phyloP scores from a whole-genome alignment of 1,140 invertebrate genomes.

The Protaetia brevitarsis region DNA sequence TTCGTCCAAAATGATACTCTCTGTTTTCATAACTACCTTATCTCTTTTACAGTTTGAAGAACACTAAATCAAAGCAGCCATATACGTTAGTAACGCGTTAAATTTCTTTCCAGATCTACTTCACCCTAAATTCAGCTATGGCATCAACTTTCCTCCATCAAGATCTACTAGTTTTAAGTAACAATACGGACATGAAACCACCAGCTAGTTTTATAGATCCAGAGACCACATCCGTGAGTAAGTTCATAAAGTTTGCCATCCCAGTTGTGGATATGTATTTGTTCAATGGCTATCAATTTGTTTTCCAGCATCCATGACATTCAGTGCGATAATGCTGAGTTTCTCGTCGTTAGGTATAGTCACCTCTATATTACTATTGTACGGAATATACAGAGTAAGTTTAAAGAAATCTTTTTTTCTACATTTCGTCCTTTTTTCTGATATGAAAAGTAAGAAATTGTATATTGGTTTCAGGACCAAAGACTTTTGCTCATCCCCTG shows the following conservation, averaged over 20 bases:
- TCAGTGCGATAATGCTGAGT: constrained; percentile 51
- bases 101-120: constrained; percentile 52
- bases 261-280: constrained; percentile 17
- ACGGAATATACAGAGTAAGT: constrained; percentile 54
- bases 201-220: constrained; percentile 49
- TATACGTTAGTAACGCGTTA: not conserved
- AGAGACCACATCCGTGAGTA: constrained; percentile 53
- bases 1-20: too few relatives aligned
- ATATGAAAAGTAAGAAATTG: not conserved
- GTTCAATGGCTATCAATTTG: constrained; percentile 2
- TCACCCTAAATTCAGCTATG: constrained; percentile 47
- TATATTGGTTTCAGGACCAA: constrained; percentile 48
- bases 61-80: too few relatives aligned
- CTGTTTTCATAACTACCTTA: too few relatives aligned
- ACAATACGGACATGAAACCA: constrained; percentile 46
- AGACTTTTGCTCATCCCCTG: constrained; percentile 51
- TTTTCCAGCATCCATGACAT: constrained; percentile 53
- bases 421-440: not conserved
- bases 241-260: constrained; percentile 35
- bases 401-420: not conserved
- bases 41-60: too few relatives aligned
- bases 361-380: constrained; percentile 52
- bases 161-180: constrained; percentile 50
- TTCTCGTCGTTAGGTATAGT: constrained; percentile 52
- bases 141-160: constrained; percentile 49